Percentiles rank a stretch among this genome's conserved stretches.
Conservation (phyloP, 2,888 invertebrate genomes). For the Nebria salina region DNA sequence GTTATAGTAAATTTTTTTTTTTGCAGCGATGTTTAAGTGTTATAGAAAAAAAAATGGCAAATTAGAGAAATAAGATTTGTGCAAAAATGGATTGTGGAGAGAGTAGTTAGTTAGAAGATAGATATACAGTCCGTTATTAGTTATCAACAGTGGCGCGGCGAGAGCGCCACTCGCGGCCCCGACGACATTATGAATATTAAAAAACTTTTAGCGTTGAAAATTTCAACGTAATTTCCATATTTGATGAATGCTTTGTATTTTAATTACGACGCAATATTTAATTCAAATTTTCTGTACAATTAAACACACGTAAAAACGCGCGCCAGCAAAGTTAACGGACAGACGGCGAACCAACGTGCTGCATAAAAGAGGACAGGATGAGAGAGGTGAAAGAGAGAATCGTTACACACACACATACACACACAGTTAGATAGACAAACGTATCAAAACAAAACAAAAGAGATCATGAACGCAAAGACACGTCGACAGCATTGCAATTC, state of each 20-base stretch:
- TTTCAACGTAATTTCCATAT: constrained; percentile 63
- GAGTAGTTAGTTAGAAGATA: background rate
- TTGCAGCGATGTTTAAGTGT: too few relatives aligned
- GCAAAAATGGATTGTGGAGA: background rate
- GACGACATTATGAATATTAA: constrained; percentile 61
- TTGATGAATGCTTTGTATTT: constrained; percentile 64
- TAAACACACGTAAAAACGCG: constrained; percentile 60
- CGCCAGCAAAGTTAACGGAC: background rate
- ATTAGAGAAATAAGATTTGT: too few relatives aligned
- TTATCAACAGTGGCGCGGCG: constrained; percentile 38
- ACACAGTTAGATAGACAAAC: too few relatives aligned
- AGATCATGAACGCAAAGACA: background rate
- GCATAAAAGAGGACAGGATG: background rate
- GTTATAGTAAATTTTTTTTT: too few relatives aligned
- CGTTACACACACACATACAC: background rate
- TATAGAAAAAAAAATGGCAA: too few relatives aligned
- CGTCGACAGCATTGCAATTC: background rate
- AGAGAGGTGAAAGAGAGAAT: background rate
- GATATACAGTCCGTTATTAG: constrained; percentile 30
- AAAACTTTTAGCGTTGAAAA: constrained; percentile 62
- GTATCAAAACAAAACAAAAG: background rate
- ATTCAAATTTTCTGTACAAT: constrained; percentile 64
- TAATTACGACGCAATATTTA: constrained; percentile 64
- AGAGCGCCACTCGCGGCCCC: constrained; percentile 48
- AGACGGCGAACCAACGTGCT: background rate